Percentiles rank a stretch among this genome's conserved stretches.
These are phyloP conservation scores for Agriopis aurantiaria DNA, from an alignment of 2,888 invertebrate species.

Conservation along the genomic window DNA sequence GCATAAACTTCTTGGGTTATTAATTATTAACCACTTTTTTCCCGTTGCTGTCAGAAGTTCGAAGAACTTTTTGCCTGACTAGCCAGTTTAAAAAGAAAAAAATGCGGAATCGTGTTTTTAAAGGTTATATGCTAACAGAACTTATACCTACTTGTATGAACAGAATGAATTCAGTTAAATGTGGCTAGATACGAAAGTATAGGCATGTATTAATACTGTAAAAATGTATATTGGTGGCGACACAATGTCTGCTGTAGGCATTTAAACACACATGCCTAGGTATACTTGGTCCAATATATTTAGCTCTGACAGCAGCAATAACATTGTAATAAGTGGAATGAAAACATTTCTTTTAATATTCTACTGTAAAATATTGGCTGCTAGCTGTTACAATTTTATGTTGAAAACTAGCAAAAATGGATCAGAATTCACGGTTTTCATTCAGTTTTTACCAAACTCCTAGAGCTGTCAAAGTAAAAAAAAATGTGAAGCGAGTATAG, in stretches of 20 bases:
- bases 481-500: not conserved
- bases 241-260: not conserved
- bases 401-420: too few relatives aligned
- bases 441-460: too few relatives aligned
- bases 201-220: not conserved
- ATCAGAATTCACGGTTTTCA: too few relatives aligned
- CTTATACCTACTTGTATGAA: not conserved
- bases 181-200: not conserved
- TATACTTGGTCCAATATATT: too few relatives aligned
- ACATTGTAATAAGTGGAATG: too few relatives aligned
- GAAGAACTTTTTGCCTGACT: conserved; percentile 21
- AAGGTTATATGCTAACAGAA: conserved; percentile 30
- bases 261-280: too few relatives aligned
- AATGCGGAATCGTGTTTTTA: conserved; percentile 17
- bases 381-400: too few relatives aligned
- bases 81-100: conserved; percentile 22
- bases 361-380: too few relatives aligned
- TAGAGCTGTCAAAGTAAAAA: too few relatives aligned
- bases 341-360: too few relatives aligned
- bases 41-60: conserved; percentile 17
- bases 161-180: conserved; percentile 5
- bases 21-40: conserved; percentile 6
- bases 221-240: not conserved
- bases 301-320: too few relatives aligned
- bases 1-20: not conserved